A percentile compares a stretch with the other conserved stretches of the same genome.
phyloP scores from a whole-genome alignment of 2,888 invertebrate genomes.

The Dendrolimus pini region DNA sequence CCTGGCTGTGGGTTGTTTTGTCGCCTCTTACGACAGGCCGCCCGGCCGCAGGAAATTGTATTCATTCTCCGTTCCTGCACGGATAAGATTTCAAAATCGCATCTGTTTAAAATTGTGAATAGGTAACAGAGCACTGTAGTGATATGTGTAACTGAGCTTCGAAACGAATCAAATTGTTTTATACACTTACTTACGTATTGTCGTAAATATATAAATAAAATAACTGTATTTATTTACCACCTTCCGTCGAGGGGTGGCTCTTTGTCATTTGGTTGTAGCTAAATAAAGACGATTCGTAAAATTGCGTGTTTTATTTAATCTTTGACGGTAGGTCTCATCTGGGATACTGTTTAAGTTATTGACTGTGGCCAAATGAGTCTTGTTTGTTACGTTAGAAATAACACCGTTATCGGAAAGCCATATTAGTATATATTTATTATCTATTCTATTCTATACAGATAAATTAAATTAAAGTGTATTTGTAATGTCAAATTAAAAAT shows the following conservation, averaged over 20 bases:
- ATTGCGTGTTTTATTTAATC: conserved; percentile 12
- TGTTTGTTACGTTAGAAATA: too few species aligned
- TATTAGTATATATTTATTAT: too few species aligned
- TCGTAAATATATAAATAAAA: conserved; percentile 28
- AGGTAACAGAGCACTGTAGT: conserved; percentile 64
- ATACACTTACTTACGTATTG: conserved; percentile 60
- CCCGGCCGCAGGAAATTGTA: too few species aligned
- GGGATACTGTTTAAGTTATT: too few species aligned
- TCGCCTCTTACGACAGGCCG: too few species aligned
- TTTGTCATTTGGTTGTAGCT: conserved; percentile 67
- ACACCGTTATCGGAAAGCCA: too few species aligned
- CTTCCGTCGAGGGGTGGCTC: conserved; percentile 30
- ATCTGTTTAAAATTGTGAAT: conserved; percentile 47
- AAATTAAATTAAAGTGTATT: too few species aligned
- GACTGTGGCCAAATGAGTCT: too few species aligned
- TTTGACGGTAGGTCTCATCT: background rate
- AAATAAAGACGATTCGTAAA: conserved; percentile 65
- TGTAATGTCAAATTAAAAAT: too few species aligned
- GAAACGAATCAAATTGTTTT: conserved; percentile 62
- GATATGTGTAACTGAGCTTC: conserved; percentile 74
- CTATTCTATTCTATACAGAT: too few species aligned
- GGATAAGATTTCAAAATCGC: background rate
- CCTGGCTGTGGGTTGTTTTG: too few species aligned
- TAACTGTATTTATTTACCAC: conserved; percentile 48
- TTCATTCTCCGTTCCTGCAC: too few species aligned